Percentiles rank a stretch among this genome's conserved stretches.
phyloP scores from a whole-genome alignment of 1,140 invertebrate species.

The Popillia japonica region DNA sequence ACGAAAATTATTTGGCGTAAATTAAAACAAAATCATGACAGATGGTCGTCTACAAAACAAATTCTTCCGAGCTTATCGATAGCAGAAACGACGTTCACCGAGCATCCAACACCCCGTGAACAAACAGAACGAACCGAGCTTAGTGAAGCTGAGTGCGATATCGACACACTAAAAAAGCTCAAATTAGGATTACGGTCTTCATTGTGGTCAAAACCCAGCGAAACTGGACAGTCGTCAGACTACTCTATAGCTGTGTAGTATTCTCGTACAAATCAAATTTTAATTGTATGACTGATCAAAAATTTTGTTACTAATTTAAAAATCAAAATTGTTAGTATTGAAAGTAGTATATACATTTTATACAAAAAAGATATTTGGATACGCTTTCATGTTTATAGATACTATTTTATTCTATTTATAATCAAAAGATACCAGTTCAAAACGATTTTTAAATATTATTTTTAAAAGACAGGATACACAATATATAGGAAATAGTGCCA shows the following conservation, averaged over 20 bases:
- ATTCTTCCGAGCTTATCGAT: constrained; percentile 69
- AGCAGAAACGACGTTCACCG: constrained; percentile 68
- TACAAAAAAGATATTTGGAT: constrained; percentile 43
- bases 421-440: constrained; percentile 38
- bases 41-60: constrained; percentile 62
- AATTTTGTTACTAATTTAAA: constrained; percentile 43
- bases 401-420: constrained; percentile 42
- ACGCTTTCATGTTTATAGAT: constrained; percentile 43
- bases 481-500: constrained; percentile 38
- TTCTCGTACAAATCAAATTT: constrained; percentile 49
- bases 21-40: constrained; percentile 48
- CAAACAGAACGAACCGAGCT: constrained; percentile 66
- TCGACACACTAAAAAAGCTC: constrained; percentile 78
- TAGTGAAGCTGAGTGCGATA: constrained; percentile 77
- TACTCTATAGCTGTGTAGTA: constrained; percentile 72
- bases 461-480: constrained; percentile 39
- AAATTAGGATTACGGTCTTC: constrained; percentile 75
- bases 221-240: constrained; percentile 67
- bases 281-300: constrained; percentile 36
- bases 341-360: constrained; percentile 48
- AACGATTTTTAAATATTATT: constrained; percentile 38
- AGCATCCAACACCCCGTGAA: constrained; percentile 53
- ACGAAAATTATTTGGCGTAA: not conserved
- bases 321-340: constrained; percentile 47
- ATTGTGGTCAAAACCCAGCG: constrained; percentile 73